phyloP scores from a whole-genome alignment of 37 sponge, comb jelly and placozoan genomes.

The Diacarnus erythraeanus region DNA sequence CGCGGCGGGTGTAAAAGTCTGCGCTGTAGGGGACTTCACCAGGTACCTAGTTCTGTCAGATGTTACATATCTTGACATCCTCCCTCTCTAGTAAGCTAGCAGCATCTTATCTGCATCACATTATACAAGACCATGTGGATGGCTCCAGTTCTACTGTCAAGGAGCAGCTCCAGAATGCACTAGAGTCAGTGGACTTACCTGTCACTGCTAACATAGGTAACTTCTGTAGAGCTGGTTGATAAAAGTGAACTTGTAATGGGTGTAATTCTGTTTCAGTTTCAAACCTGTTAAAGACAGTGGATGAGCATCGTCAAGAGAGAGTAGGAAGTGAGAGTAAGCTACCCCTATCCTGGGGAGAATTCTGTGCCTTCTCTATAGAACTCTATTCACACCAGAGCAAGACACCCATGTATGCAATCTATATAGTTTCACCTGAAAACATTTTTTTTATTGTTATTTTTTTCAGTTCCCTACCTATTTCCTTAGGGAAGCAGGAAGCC shows the following conservation, averaged over 20 bases:
- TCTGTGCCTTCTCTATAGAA: slow-evolving; percentile 36
- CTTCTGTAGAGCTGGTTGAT: background rate
- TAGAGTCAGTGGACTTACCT: background rate
- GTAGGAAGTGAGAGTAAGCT: background rate
- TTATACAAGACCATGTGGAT: background rate
- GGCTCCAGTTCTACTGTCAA: too few species aligned
- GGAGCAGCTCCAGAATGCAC: slow-evolving; percentile 1
- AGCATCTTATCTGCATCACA: slow-evolving; percentile 8
- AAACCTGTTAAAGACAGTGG: background rate
- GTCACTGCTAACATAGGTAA: slow-evolving; percentile 25
- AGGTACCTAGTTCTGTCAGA: background rate
- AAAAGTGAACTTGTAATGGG: background rate
- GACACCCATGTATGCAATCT: background rate
- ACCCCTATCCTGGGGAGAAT: slow-evolving; percentile 43
- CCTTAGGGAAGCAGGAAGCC: background rate
- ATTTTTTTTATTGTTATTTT: background rate
- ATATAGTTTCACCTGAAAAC: background rate
- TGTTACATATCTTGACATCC: background rate
- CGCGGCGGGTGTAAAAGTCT: slow-evolving; percentile 9
- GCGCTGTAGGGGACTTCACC: slow-evolving; percentile 19
- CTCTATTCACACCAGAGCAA: slow-evolving; percentile 3
- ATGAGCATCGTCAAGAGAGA: background rate
- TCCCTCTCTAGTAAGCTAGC: slow-evolving; percentile 19
- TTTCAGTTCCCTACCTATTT: background rate
- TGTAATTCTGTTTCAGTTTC: background rate